Base-by-base conservation (phyloP, 1,140 invertebrate genomes). In the Eciton burchellii region DNA sequence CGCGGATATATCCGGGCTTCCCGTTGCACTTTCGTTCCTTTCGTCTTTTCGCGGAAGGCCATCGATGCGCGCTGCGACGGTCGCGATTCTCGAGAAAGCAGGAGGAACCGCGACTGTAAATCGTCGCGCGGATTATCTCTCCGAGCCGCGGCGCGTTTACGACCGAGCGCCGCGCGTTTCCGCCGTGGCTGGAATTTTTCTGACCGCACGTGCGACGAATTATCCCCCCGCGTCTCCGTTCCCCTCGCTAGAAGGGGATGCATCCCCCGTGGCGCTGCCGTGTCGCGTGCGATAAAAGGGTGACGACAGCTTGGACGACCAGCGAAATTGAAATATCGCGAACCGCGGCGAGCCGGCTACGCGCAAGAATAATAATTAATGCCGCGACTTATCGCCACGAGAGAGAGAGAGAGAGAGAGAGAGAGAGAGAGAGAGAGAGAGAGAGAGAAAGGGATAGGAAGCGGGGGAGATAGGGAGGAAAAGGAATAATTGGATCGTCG, bases 311-410 rank as follows among this genome's bases (percentile, higher is more conserved):
- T 90, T 91, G 90, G 85, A 77, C 73, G 88, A 91, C 89, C 77
- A 89, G 89, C 66, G 82, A 85, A 86, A 91, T 91, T 91, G 90
- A 87, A 91, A 91, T 91, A 90, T 91, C 88, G 84, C 90, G 85
- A 85, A 86, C 82, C 82, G 71, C 62, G 62, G 82, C n/a, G n/a
- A n/a, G n/a, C 81, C 56, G 74, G 56, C 26, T 16, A 60, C 45
- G 70, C 54, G 82, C 21, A 66, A 59, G 86, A 87, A 87, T 87
- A 87, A 87, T 87, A 87, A 87, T 87, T 87, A 87, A 71, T 68
- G 79, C 62, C 84, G 24, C 62, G 63, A 82, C 47, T 60, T 41
- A 74, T 65, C 35, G 54, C 24, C 47, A 49, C 56, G 60, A 41
- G 35, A 11, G 79, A 47, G 59, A 47, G 81, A n/a, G n/a, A n/a